Base-by-base conservation (phyloP, 2,113 vertebrate species). In the Sander lucioperca region DNA sequence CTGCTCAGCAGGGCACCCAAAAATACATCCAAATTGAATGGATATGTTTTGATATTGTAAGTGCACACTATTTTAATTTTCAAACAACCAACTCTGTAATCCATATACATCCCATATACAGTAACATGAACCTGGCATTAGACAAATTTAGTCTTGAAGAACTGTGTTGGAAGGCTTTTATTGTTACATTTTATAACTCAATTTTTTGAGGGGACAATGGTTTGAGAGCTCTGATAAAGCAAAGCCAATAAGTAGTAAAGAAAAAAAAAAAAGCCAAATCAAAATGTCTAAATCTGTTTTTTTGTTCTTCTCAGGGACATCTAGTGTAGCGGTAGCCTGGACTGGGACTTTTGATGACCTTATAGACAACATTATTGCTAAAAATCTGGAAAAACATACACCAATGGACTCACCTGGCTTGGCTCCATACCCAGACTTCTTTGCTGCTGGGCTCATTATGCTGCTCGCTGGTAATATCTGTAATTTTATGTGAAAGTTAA, bases 291-390 rank as follows among this genome's bases (percentile, higher is more conserved):
- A 23, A 56, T 19, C n/a, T 1, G 1, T 39, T 27, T 50, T 13
- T 15, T 16, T 33, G 2, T 21, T 64, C 10, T 61, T 9, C 13
- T 57, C 43, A 88, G 89, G 84, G 80, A 80, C 89, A 15, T 88
- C 84, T 4, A 84, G 89, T 36, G 70, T 88, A 43, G 89, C 86
- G 0, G 83, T 86, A 59, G 86, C 82, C 43, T 86, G 86, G 82
- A 83, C 74, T 1, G 72, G 82, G 15, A 43, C 89, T 7, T 86
- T 90, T 21, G 89, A 90, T 75, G 82, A 90, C 76, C 82, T 90
- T 4, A 54, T 85, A 1, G 30, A 85, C 43, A 85, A 90, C 14
- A 14, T 83, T 36, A 85, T 90, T 25, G 64, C 72, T 33, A 19
- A 74, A 45, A 82, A 79, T 62, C 68, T 90, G 58, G 13, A 23